These are phyloP conservation scores for Ailurus styani DNA, from an alignment of 2,113 vertebrate species.

Conservation along the genomic window DNA sequence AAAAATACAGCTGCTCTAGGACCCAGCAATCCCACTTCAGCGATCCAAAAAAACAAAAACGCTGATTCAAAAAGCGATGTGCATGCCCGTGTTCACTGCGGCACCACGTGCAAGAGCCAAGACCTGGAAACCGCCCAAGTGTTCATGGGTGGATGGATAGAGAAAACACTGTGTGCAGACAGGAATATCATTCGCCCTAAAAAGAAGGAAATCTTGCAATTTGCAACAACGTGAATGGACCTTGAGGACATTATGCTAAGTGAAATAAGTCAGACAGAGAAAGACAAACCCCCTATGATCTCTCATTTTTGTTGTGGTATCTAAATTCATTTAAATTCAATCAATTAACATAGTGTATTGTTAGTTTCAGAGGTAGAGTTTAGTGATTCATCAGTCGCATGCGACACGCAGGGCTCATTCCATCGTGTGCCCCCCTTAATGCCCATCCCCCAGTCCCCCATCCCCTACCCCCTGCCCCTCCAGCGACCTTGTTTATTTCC, in stretches of 20 bases:
- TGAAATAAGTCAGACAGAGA: background rate
- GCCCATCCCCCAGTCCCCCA: background rate
- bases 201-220: background rate
- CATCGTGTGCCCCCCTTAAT: too few relatives aligned
- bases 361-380: background rate
- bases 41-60: background rate
- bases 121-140: background rate
- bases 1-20: rapidly evolving
- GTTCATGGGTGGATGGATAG: background rate
- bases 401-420: rapidly evolving
- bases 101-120: too few relatives aligned
- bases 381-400: background rate
- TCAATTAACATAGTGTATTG: background rate
- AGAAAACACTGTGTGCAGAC: rapidly evolving
- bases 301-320: background rate
- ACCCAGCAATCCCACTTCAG: background rate
- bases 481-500: background rate
- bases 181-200: too few relatives aligned
- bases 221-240: background rate
- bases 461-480: background rate
- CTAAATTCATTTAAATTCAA: background rate
- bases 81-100: background rate
- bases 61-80: background rate
- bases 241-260: background rate
- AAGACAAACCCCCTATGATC: background rate